phyloP scores from a whole-genome alignment of 2,888 invertebrate genomes.

The Lasiommata megera region DNA sequence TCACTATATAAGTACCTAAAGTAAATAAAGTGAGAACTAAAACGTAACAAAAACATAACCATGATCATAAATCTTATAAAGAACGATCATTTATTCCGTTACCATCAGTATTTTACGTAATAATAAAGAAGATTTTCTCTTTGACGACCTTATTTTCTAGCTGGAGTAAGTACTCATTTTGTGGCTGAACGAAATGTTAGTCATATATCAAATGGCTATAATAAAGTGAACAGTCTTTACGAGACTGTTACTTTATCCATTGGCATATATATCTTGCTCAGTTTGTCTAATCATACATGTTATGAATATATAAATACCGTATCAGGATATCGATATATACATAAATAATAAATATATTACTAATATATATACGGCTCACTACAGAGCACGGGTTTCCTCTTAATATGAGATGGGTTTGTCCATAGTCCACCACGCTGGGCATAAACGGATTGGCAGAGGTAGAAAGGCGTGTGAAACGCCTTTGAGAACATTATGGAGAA shows the following conservation, averaged over 20 bases:
- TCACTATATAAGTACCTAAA: not conserved
- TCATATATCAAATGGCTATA: constrained; percentile 5
- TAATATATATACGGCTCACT: no score
- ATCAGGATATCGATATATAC: no score
- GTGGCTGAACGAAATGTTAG: not conserved
- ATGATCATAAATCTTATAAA: constrained; percentile 1
- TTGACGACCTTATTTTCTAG: not conserved
- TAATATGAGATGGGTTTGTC: no score
- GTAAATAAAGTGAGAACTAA: not conserved
- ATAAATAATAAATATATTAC: no score
- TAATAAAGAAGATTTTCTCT: not conserved
- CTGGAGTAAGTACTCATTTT: not conserved
- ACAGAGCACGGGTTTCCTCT: no score
- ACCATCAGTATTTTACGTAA: constrained; percentile 1
- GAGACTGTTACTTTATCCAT: not conserved
- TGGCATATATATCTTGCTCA: not conserved
- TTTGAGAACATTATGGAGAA: no score
- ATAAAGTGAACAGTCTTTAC: not conserved
- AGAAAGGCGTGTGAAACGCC: no score
- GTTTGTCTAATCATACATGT: no score
- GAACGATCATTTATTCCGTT: not conserved
- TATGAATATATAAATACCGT: no score
- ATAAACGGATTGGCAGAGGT: no score
- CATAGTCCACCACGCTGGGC: no score
- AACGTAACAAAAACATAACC: constrained; percentile 1